Base-by-base conservation (phyloP, 92 coral and sea anemone species). In the Paramuricea clavata region DNA sequence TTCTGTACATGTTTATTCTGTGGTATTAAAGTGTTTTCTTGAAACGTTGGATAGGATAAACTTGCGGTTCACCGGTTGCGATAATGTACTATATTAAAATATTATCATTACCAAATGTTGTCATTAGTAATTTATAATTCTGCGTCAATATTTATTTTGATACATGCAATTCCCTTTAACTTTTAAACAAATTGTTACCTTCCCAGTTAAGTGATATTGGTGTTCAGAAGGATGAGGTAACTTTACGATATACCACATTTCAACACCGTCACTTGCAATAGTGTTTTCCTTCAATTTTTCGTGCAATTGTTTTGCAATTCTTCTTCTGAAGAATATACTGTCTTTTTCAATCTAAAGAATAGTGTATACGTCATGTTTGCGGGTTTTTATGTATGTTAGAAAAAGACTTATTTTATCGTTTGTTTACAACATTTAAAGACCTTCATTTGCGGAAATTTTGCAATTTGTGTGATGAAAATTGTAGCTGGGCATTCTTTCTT, bases 391-490 rank as follows among this genome's bases (percentile, higher is more conserved):
- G 16, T 12, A 47, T 47, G 16, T 47, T 47, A 15, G 21, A 60
- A 75, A 21, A 22, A 21, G 31, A 25, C 6, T 16, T 31, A 42
- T 34, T 56, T 4, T 56, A 25, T 56, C n/a, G n/a, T 25, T 21
- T 21, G 21, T 56, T 15, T 56, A 17, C 64, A 56, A 56, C 26
- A 25, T 56, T 42, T 17, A n/a, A 35, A 74, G 17, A 74, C 81
- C 81, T 75, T 75, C 25, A 75, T 19, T 28, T n/a, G n/a, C 39
- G 81, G 81, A 75, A 75, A 75, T 44, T 17, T 75, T 42, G 81
- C 81, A 17, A 75, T 47, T 26, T 75, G 81, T 10, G 54, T 52
- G n/a, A 75, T 59, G 60, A 17, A 75, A 10, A 75, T 75, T 75
- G 81, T 32, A 23, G 65, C 81, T 17, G 81, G 81, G 43, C 81